Conservation (phyloP, 1,140 invertebrate species). For the Drosophila neocordata region DNA sequence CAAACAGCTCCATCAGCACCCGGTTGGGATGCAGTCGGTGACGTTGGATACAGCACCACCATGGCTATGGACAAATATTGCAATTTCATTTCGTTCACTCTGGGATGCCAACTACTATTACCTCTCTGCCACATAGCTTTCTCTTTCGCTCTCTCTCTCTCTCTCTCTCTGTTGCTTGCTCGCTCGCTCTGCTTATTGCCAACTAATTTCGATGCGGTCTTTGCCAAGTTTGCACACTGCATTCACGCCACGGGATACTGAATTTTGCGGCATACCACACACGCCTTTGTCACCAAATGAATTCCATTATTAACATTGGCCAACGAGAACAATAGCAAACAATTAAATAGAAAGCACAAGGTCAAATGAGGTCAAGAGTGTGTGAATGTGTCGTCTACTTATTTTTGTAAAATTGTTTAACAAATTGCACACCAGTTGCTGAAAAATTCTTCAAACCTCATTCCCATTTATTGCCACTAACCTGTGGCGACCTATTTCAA, state of each 20-base stretch:
- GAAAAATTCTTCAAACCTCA: background rate
- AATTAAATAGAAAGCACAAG: background rate
- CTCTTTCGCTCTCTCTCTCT: background rate
- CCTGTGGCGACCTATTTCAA: constrained; percentile 23
- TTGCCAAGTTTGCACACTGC: constrained; percentile 5
- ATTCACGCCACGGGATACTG: background rate
- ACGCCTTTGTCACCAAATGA: background rate
- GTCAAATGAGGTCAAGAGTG: constrained; percentile 12
- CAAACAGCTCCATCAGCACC: constrained; percentile 28
- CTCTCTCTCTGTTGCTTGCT: background rate
- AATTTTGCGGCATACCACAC: background rate
- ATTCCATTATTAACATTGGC: constrained; percentile 43
- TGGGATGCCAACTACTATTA: constrained; percentile 26
- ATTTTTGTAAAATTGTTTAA: background rate
- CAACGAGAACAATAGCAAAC: constrained; percentile 28
- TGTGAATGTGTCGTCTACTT: background rate
- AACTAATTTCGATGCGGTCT: constrained; percentile 49
- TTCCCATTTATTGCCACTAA: background rate
- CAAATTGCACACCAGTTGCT: constrained; percentile 1
- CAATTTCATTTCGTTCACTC: constrained; percentile 61
- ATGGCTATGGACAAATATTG: constrained; percentile 55
- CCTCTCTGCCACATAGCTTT: background rate
- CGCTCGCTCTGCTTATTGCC: constrained; percentile 40
- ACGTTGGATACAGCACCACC: too few species aligned
- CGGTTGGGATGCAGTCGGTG: background rate